phyloP scores from a whole-genome alignment of 2,888 invertebrate genomes.

The Leptopilina drosophilae region DNA sequence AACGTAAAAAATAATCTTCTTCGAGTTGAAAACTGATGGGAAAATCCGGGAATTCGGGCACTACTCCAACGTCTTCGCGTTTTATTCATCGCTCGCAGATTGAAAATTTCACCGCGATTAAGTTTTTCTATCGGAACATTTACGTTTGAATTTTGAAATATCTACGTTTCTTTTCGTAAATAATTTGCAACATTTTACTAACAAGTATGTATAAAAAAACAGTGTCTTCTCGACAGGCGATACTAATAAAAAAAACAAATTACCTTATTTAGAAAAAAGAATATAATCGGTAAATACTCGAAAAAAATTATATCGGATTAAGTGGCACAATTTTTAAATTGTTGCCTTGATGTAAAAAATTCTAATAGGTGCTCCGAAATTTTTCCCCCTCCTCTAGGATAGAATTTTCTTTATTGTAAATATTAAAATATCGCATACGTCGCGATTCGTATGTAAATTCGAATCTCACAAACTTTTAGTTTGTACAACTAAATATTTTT shows the following conservation, averaged over 20 bases:
- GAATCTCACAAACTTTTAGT: conserved; percentile 22
- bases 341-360: conserved; percentile 43
- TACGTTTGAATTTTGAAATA: too few species aligned
- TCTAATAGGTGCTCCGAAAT: conserved; percentile 52
- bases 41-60: conserved; percentile 41
- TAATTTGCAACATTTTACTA: neutral
- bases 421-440: conserved; percentile 50
- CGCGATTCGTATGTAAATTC: conserved; percentile 50
- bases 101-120: conserved; percentile 14
- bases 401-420: conserved; percentile 51
- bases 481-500: neutral
- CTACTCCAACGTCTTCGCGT: conserved; percentile 44
- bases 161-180: neutral
- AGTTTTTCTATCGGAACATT: neutral
- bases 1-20: neutral
- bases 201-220: conserved; percentile 16
- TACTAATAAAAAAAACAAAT: too few species aligned
- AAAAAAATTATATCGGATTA: neutral
- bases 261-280: too few species aligned
- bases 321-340: neutral
- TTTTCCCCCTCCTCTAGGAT: conserved; percentile 46
- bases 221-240: too few species aligned
- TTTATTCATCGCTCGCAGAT: conserved; percentile 45
- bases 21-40: neutral
- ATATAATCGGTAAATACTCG: neutral